phyloP scores from a whole-genome alignment of 2,113 vertebrate genomes.

The Chinchilla lanigera region DNA sequence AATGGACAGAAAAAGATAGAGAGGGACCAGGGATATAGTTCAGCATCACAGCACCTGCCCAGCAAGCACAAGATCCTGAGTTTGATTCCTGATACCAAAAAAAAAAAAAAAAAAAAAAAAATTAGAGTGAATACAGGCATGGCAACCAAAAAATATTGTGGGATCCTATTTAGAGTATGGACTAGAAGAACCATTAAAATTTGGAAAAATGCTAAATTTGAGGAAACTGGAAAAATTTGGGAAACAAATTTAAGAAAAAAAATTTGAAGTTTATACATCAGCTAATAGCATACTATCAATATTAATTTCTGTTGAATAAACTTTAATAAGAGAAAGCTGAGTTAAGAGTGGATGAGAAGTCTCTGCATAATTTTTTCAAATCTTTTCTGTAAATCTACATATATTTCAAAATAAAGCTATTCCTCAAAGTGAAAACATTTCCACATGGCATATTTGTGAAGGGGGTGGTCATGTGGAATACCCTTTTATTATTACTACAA shows the following conservation, averaged over 20 bases:
- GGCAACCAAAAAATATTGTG: background rate
- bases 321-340: background rate
- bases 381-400: background rate
- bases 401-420: background rate
- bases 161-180: background rate
- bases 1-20: background rate
- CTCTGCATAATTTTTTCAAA: background rate
- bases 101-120: background rate
- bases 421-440: background rate
- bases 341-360: background rate
- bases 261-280: background rate
- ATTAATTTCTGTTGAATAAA: constrained; percentile 23
- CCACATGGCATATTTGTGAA: background rate
- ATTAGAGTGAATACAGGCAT: background rate
- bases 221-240: background rate
- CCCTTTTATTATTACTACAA: background rate
- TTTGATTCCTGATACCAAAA: background rate
- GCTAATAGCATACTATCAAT: background rate
- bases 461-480: background rate
- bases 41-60: too few relatives aligned
- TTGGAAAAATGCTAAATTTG: background rate
- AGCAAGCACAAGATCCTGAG: too few relatives aligned
- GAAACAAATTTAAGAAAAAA: background rate
- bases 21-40: too few relatives aligned
- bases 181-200: background rate